A percentile compares a stretch with the other conserved stretches of the same genome.
These are phyloP conservation scores for Microtus oregoni DNA, from an alignment of 2,113 vertebrate genomes.

Conservation along the genomic window DNA sequence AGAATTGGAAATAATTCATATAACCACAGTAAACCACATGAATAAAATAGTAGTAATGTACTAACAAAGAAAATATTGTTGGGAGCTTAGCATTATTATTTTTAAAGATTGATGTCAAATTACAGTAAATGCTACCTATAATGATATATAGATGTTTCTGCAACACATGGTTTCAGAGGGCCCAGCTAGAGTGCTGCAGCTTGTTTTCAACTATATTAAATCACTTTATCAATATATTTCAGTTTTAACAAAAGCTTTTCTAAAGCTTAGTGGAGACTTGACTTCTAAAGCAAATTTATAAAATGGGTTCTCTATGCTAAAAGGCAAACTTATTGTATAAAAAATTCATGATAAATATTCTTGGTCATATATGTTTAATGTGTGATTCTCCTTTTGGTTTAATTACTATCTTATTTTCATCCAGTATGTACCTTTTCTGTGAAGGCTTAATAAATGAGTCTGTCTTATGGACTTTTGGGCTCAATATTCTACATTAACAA, in stretches of 20 bases:
- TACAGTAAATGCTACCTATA: slow-evolving; percentile 75
- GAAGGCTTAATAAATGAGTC: slow-evolving; percentile 4
- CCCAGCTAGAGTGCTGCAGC: slow-evolving; percentile 71
- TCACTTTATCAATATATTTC: slow-evolving; percentile 84
- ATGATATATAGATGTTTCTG: slow-evolving; percentile 76
- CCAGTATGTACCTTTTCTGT: slow-evolving; percentile 20
- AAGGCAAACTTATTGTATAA: slow-evolving; percentile 71
- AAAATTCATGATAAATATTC: slow-evolving; percentile 76
- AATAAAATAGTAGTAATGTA: slow-evolving; percentile 80
- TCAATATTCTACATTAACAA: background rate
- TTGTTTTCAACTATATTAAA: slow-evolving; percentile 81
- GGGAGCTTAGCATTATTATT: slow-evolving; percentile 82
- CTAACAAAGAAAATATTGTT: slow-evolving; percentile 76
- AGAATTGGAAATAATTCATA: slow-evolving; percentile 79
- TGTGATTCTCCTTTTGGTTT: slow-evolving; percentile 64
- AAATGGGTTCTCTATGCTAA: slow-evolving; percentile 60
- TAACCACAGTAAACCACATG: slow-evolving; percentile 78
- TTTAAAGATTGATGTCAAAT: slow-evolving; percentile 81
- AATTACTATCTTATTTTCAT: slow-evolving; percentile 50
- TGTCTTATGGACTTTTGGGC: slow-evolving; percentile 17
- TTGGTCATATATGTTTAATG: slow-evolving; percentile 73
- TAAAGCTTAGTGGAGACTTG: slow-evolving; percentile 73
- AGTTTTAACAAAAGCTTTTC: slow-evolving; percentile 83
- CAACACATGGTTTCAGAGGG: slow-evolving; percentile 71
- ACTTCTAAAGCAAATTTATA: slow-evolving; percentile 78